Base-by-base conservation (phyloP, 2,113 vertebrate genomes). In the Hippocampus zosterae region DNA sequence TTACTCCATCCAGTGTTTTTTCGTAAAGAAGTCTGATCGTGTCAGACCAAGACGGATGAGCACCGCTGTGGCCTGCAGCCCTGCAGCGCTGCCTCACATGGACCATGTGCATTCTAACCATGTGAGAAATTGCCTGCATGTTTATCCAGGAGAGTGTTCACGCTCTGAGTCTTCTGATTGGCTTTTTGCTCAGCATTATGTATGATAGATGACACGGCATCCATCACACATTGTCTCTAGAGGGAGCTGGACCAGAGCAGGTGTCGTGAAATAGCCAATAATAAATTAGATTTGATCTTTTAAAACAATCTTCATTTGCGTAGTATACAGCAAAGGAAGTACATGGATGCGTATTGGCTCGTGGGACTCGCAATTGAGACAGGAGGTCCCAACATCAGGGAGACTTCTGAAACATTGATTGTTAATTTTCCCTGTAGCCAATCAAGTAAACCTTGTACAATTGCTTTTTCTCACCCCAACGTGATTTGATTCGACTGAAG, bases 31-130 rank as follows among this genome's bases (percentile, higher is more conserved):
- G 77, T 70, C 80, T 67, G 84, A 87, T 86, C 86, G 77, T 85
- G 85, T 88, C 82, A 77, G 33, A 25, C 67, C 69, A 77, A 88
- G 89, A 89, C 80, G 56, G 81, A 89, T 88, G 85, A 85, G 80
- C 55, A 55, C 57, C 66, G 69, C 73, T 68, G 50, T 65, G 77
- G 84, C 82, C 81, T 52, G 57, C 71, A 68, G 72, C 81, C 81
- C 81, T 67, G 69, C 68, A 66, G 77, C 81, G 84, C 81, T 90
- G 76, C 86, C 83, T 85, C 82, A 79, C 78, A 70, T 11, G 11
- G 71, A 57, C 74, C 67, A 46, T 62, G 62, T 74, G 80, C 78
- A 81, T 83, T 82, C 74, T 76, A 79, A 85, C 80, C 84, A 70
- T 74, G 70, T 81, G 83, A 83, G 79, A 82, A 84, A 82, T 78